Evolutionary conservation across 2,888 invertebrate genomes (phyloP), one percentile per base, ranked within the genome.

Genomic region (Tenthredo distinguenda): DNA sequence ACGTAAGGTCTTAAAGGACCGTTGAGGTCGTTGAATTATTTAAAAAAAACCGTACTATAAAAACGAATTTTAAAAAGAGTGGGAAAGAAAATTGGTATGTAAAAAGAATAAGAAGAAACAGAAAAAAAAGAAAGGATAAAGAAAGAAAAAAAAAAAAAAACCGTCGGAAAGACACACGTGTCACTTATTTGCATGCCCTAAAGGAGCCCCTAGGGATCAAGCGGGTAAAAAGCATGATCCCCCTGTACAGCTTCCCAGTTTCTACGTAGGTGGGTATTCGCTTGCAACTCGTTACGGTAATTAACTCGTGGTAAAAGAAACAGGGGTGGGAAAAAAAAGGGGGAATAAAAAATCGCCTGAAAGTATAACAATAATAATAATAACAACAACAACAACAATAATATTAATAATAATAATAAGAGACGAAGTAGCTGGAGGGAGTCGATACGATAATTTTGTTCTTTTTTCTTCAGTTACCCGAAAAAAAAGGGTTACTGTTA

Each of bases 241-340:
- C 72, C 15, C 65, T 26, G 26, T 26, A 26, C 26, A 68, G 68
- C 15, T 34, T 68, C 34, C 26, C 31, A 68, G 34, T 34, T 68
- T 18, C 72, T 10, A 71, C 37, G 9, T 71, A 37, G 71, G 72
- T 21, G 21, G 43, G 43, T 74, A 74, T 74, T 43, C 72, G 72
- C 21, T 71, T n/a, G 72, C 72, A 74, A 43, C 72, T 74, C 72
- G 72, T 74, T 74, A n/a, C 40, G 72, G 72, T 74, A 74, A 74
- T 74, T 74, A 74, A 74, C 72, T 74, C 72, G 2, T 74, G 72
- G 43, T 74, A 43, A 74, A 72, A 68, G 34, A 68, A 68, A 34
- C 2, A 34, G 68, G 68, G 34, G 34, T 0, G 34, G 5, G 15
- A 18, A 34, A 34, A 40, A 43, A 74, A 71, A 43, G 3, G 10